Evolutionary conservation across 2,888 invertebrate genomes (phyloP), one percentile per base, ranked within the genome.

Genomic region (Anticlea derivata): DNA sequence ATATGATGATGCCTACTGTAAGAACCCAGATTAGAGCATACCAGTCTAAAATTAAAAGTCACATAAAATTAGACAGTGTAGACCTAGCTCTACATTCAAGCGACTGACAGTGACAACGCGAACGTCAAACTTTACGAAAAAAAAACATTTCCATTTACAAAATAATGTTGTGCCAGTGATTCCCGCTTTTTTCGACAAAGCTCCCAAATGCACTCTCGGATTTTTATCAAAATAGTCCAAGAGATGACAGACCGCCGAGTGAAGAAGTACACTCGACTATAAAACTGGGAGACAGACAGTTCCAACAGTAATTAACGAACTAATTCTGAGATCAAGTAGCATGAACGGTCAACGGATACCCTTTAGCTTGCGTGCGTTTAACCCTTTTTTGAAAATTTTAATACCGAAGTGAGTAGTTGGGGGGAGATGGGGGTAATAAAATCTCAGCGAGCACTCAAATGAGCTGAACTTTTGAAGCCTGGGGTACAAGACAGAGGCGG

Each of bases 381-480:
- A 80, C 79, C 85, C 81, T 80, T 83, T 83, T 81, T 81, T 74
- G 66, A 60, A 62, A 73, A 66, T 65, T 75, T 79, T 88, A 87
- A 87, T 86, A 85, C 84, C 83, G 75, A 78, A 78, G 74, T 69
- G 75, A 80, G 84, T 86, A 87, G 88, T 87, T 87, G 84, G 83
- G 78, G 64, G 78, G 84, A 85, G 86, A 83, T 86, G 86, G 85
- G 84, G 83, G 83, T 89, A 89, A 90, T 90, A 84, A 90, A 90
- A 89, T 90, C 90, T 90, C 89, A 71, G 85, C 83, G 73, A 79
- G 85, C 84, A 86, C 90, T 90, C 88, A 84, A 89, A 88, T 86
- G 88, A 87, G 87, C 87, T 85, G 86, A 90, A 90, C 88, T 90
- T 89, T 88, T 86, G 85, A 87, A 87, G 87, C 88, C 86, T 79